phyloP scores from a whole-genome alignment of 2,113 vertebrate genomes.

The Sakesphorus luctuosus region DNA sequence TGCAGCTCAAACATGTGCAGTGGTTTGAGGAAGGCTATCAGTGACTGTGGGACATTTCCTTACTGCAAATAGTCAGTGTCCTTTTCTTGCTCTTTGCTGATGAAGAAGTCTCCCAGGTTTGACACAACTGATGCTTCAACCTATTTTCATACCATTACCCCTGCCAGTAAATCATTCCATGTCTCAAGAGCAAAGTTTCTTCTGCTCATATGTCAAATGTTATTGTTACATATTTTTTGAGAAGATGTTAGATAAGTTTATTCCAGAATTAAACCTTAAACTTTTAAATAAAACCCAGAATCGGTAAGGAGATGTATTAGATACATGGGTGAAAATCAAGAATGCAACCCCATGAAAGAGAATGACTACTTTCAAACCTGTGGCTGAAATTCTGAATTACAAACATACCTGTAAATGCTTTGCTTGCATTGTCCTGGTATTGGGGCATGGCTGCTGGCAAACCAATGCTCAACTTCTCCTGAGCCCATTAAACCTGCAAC shows the following conservation, averaged over 20 bases:
- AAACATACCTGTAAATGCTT: not conserved
- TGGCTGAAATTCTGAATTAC: not conserved
- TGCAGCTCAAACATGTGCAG: rapidly evolving
- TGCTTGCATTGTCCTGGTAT: not conserved
- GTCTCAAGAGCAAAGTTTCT: not conserved
- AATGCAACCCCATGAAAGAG: not conserved
- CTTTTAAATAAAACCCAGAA: not conserved
- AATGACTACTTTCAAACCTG: not conserved
- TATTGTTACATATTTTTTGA: not conserved
- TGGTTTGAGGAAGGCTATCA: not conserved
- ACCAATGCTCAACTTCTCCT: not conserved
- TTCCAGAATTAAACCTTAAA: not conserved
- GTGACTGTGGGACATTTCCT: not conserved
- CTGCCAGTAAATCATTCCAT: not conserved
- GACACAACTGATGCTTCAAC: not conserved
- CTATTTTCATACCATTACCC: not conserved
- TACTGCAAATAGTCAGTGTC: not conserved
- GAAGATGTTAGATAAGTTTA: rapidly evolving
- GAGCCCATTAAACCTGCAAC: not conserved
- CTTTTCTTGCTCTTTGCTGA: not conserved
- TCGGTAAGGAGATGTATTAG: not conserved
- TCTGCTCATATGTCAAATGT: not conserved
- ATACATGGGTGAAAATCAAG: not conserved
- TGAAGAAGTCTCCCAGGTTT: not conserved
- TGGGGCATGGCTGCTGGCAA: not conserved